A percentile compares a stretch with the other conserved stretches of the same genome.
phyloP scores from a whole-genome alignment of 2,888 invertebrate genomes.

The Pseudococcus viburni region DNA sequence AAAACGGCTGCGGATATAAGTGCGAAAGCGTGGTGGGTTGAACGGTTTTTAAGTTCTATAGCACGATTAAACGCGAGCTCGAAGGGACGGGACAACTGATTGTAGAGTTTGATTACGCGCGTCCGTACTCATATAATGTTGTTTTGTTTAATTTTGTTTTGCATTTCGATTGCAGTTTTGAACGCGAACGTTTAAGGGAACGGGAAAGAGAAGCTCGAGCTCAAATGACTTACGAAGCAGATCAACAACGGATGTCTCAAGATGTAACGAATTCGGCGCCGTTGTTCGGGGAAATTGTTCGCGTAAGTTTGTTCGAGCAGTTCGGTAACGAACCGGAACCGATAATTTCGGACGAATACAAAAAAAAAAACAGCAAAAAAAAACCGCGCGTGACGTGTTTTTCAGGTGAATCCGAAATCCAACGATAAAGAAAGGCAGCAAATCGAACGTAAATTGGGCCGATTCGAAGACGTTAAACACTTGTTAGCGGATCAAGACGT shows the following conservation, averaged over 20 bases:
- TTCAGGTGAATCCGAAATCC: slow-evolving; percentile 78
- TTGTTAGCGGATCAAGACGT: slow-evolving; percentile 75
- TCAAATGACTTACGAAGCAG: slow-evolving; percentile 72
- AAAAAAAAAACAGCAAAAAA: too few relatives aligned
- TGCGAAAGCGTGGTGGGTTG: not conserved
- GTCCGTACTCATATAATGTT: not conserved
- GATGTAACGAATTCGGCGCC: slow-evolving; percentile 75
- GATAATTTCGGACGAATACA: too few relatives aligned
- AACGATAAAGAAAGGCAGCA: slow-evolving; percentile 76
- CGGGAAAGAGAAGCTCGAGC: slow-evolving; percentile 84
- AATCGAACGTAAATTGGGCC: slow-evolving; percentile 81
- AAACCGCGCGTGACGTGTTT: too few relatives aligned
- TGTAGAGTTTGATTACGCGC: not conserved
- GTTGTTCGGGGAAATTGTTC: slow-evolving; percentile 79
- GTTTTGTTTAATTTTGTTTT: slow-evolving; percentile 68
- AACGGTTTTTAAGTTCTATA: too few relatives aligned
- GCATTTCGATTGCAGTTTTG: slow-evolving; percentile 77
- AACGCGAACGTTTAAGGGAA: slow-evolving; percentile 84
- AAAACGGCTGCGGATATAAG: not conserved
- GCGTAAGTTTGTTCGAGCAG: slow-evolving; percentile 73
- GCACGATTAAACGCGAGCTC: not conserved
- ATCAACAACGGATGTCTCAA: slow-evolving; percentile 72
- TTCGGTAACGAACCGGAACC: too few relatives aligned
- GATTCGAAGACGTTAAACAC: slow-evolving; percentile 79
- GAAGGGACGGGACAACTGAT: not conserved